These are phyloP conservation scores for Gnatocerus cornutus DNA, from an alignment of 2,888 invertebrate genomes.

Conservation along the genomic window DNA sequence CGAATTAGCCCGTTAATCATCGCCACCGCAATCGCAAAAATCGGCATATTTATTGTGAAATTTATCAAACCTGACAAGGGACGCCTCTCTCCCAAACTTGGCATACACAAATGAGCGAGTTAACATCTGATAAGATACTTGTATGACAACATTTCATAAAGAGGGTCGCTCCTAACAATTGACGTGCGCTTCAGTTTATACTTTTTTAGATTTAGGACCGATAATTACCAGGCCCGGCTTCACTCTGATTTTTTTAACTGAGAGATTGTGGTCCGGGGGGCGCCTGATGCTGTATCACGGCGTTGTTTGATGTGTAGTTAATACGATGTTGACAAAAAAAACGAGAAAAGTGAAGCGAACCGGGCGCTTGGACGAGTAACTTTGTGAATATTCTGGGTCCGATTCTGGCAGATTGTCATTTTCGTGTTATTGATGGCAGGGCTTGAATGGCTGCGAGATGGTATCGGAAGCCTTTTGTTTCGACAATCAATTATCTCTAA, in stretches of 20 bases:
- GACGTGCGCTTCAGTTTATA: slow-evolving; percentile 67
- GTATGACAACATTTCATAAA: slow-evolving; percentile 70
- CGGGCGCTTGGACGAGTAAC: background rate
- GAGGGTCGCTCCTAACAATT: slow-evolving; percentile 66
- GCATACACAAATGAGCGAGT: slow-evolving; percentile 56
- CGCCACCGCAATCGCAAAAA: background rate
- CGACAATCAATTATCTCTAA: slow-evolving; percentile 70
- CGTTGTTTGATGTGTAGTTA: background rate
- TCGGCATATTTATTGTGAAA: slow-evolving; percentile 31
- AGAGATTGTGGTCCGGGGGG: no score
- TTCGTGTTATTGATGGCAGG: slow-evolving; percentile 67
- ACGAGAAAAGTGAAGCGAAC: background rate
- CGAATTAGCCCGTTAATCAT: no score
- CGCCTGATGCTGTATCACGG: no score
- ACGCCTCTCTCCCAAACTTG: slow-evolving; percentile 34
- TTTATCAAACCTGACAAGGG: slow-evolving; percentile 34
- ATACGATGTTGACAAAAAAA: background rate
- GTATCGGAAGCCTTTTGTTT: slow-evolving; percentile 70
- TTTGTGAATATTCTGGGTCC: slow-evolving; percentile 16
- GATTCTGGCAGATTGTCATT: slow-evolving; percentile 65
- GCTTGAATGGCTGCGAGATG: slow-evolving; percentile 60
- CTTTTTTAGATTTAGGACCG: slow-evolving; percentile 59
- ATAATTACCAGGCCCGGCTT: slow-evolving; percentile 61
- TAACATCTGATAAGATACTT: slow-evolving; percentile 68
- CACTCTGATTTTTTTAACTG: background rate